phyloP scores from a whole-genome alignment of 2,888 invertebrate species.

The Sarcophaga carnaria region DNA sequence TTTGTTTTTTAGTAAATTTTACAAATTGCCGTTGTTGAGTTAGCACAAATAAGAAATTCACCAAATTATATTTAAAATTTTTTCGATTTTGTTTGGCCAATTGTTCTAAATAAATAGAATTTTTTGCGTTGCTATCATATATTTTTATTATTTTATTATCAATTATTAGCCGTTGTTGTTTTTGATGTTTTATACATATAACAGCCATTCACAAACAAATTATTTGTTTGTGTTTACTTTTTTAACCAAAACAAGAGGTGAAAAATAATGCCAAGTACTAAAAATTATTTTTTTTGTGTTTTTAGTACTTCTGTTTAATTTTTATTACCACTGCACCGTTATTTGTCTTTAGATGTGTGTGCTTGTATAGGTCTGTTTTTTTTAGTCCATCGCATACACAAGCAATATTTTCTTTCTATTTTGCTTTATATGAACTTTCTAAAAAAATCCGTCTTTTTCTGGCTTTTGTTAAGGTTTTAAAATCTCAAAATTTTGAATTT shows the following conservation, averaged over 20 bases:
- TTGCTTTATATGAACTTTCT: slow-evolving; percentile 65
- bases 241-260: slow-evolving; percentile 31
- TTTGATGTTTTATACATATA: slow-evolving; percentile 30
- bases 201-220: slow-evolving; percentile 61
- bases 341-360: slow-evolving; percentile 16
- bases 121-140: background rate
- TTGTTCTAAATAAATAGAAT: background rate
- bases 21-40: slow-evolving; percentile 19
- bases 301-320: slow-evolving; percentile 29
- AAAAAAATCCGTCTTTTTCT: slow-evolving; percentile 52
- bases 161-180: slow-evolving; percentile 33
- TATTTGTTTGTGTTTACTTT: slow-evolving; percentile 35
- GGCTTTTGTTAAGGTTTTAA: slow-evolving; percentile 35
- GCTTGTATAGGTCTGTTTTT: slow-evolving; percentile 40
- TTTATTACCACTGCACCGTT: slow-evolving; percentile 47
- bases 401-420: slow-evolving; percentile 52
- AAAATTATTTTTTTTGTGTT: slow-evolving; percentile 19
- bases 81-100: slow-evolving; percentile 22
- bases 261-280: slow-evolving; percentile 38
- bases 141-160: slow-evolving; percentile 36
- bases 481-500: slow-evolving; percentile 32
- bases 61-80: slow-evolving; percentile 9
- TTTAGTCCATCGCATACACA: slow-evolving; percentile 67
- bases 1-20: slow-evolving; percentile 22
- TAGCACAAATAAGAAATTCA: slow-evolving; percentile 10